A percentile compares a stretch with the other conserved stretches of the same genome.
phyloP scores from a whole-genome alignment of 2,113 vertebrate species.

The human (Homo sapiens) region DNA sequence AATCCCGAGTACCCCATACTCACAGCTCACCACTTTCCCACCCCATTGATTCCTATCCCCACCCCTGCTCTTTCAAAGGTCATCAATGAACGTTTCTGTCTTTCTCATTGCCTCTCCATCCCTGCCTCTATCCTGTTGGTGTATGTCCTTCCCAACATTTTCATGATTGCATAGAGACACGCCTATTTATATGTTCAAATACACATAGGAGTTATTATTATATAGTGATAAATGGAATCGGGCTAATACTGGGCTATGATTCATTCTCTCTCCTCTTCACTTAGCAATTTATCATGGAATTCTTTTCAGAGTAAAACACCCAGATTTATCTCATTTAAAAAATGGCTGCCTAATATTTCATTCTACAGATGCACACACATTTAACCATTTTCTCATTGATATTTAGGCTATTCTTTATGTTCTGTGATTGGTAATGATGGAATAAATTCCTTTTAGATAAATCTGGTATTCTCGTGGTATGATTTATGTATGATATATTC shows the following conservation, averaged over 20 bases:
- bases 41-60: not conserved
- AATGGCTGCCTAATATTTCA: not conserved
- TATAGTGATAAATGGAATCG: not conserved
- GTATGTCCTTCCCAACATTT: not conserved
- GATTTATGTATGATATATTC: not conserved
- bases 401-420: not conserved
- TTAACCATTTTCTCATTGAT: not conserved
- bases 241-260: not conserved
- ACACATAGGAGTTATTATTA: not conserved
- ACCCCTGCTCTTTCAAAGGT: not conserved
- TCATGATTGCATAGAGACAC: not conserved
- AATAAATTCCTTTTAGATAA: not conserved
- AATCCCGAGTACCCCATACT: accelerated
- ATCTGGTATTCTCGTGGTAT: not conserved
- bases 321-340: not conserved
- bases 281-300: not conserved
- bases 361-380: not conserved
- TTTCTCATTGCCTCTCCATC: not conserved
- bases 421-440: not conserved
- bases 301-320: not conserved
- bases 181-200: not conserved
- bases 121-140: not conserved
- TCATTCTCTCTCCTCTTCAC: not conserved
- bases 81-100: not conserved
- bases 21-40: not conserved